phyloP scores from a whole-genome alignment of 2,113 vertebrate genomes.

The Cisticola juncidis region DNA sequence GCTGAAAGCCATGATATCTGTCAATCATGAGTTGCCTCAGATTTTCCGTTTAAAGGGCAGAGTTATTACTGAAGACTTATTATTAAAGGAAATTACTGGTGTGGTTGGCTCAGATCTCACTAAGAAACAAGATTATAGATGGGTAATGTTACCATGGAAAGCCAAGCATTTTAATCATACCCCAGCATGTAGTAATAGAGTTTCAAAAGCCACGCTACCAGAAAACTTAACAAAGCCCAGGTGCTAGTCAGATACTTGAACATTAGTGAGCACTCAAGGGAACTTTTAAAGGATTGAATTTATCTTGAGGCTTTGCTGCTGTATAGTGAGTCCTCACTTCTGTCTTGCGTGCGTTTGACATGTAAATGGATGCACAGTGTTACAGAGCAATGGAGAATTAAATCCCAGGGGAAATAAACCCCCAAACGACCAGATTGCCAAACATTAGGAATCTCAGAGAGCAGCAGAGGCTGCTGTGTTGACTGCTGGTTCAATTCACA shows the following conservation, averaged over 20 bases:
- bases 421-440: background rate
- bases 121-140: conserved; percentile 37
- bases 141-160: conserved; percentile 34
- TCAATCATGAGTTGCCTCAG: background rate
- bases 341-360: background rate
- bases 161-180: conserved; percentile 7
- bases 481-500: background rate
- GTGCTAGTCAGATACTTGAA: background rate
- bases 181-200: background rate
- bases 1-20: background rate
- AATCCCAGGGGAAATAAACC: background rate
- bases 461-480: fast-evolving
- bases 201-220: background rate
- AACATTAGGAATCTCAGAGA: background rate
- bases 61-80: background rate
- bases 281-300: background rate
- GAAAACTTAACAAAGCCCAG: background rate
- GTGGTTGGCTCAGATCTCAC: background rate
- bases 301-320: background rate
- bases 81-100: conserved; percentile 32
- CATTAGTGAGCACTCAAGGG: background rate
- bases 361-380: background rate
- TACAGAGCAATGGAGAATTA: background rate
- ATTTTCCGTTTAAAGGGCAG: background rate
- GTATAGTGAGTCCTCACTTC: fast-evolving